Evolutionary conservation across 2,888 invertebrate species (phyloP), one percentile per base, ranked within the genome.

Genomic region (Drosophila rubida): DNA sequence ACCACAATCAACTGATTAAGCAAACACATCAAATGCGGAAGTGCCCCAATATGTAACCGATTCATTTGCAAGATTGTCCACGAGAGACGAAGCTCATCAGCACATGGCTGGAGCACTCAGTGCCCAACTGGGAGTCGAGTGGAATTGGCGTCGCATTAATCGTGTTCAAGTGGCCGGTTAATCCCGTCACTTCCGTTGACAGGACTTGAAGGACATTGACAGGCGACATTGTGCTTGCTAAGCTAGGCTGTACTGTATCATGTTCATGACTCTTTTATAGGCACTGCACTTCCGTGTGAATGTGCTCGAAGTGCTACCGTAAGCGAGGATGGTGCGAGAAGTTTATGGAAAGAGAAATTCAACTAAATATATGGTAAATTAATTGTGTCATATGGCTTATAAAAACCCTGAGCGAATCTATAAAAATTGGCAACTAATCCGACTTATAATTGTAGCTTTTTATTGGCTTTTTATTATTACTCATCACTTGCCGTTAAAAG

Each of bases 131-230:
- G 27, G 41, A 53, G 9, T 42, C 54, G 13, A 32, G 16, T 51
- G 25, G 39, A 14, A 37, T 51, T 9, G 23, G 13, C 14, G n/a
- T 16, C 27, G 51, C 51, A 53, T 67, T 76, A 87, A 80, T 77
- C 84, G 86, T 85, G 84, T 80, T 85, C 77, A 82, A 85, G 88
- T 87, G 79, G 74, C 75, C 85, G 72, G 76, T 80, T 85, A 85
- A 85, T 87, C 83, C 84, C 69, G 67, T 45, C 76, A 55, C 83
- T 85, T 87, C 85, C 85, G 68, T 44, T 50, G 68, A 22, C 27
- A 60, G 73, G 61, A 54, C 60, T 25, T 37, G 42, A 14, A 53
- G 58, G 22, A 53, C 60, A 60, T 54, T 54, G 60, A 45, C 42
- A 30, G 39, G 48, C 44, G 44, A 60, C 46, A 46, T 60, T 64